These are phyloP conservation scores for Noturus placidus DNA, from an alignment of 2,113 vertebrate genomes.

Conservation along the genomic window DNA sequence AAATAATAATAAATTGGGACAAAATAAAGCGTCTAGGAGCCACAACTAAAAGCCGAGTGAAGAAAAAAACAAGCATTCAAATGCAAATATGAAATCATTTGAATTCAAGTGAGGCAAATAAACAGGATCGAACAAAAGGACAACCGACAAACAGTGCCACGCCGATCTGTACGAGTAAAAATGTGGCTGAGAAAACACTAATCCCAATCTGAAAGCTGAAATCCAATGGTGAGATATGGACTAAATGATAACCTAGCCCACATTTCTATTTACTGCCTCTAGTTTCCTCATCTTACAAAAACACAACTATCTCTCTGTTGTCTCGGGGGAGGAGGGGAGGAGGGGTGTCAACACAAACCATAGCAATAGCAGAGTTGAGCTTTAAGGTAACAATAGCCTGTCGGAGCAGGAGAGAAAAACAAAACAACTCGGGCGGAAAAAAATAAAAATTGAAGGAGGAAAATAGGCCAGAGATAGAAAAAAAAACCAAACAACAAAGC, in stretches of 20 bases:
- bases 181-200: background rate
- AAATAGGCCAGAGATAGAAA: background rate
- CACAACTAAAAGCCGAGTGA: conserved; percentile 29
- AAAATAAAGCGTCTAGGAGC: conserved; percentile 18
- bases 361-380: conserved; percentile 17
- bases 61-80: conserved; percentile 53
- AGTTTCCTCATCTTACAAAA: conserved; percentile 3
- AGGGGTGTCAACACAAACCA: conserved; percentile 29
- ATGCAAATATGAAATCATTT: conserved; percentile 61
- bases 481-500: no score
- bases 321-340: background rate
- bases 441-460: conserved; percentile 5
- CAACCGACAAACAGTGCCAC: background rate
- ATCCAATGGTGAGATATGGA: background rate
- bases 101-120: conserved; percentile 58
- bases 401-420: conserved; percentile 30
- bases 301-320: conserved; percentile 18
- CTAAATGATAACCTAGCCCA: background rate
- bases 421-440: conserved; percentile 13
- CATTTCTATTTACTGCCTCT: background rate
- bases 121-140: conserved; percentile 18
- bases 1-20: conserved; percentile 34
- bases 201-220: background rate
- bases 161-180: background rate
- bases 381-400: conserved; percentile 44